Conservation (phyloP, 2,797 vertebrate species). For the Syndactyla subalaris region DNA sequence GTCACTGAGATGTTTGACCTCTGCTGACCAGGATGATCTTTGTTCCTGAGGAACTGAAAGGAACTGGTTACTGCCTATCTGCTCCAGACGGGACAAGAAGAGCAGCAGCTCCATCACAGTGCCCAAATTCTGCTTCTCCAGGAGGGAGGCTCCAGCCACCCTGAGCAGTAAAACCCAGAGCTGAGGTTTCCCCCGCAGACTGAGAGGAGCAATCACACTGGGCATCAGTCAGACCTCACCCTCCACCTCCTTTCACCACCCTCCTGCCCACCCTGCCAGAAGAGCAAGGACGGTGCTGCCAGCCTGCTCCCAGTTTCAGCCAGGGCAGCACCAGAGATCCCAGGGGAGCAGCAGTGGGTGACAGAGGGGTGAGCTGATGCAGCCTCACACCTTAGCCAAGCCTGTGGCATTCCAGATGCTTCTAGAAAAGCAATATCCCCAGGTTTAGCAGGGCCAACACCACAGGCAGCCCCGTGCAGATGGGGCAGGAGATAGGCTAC, state of each 20-base stretch:
- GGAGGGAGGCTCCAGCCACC: background rate
- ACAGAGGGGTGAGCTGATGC: background rate
- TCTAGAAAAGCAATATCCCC: background rate
- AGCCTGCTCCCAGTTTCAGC: background rate
- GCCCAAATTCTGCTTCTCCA: background rate
- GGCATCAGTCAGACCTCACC: background rate
- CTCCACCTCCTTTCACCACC: background rate
- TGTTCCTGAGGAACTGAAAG: background rate
- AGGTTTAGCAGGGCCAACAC: background rate
- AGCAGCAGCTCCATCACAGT: background rate
- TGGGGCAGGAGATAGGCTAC: background rate
- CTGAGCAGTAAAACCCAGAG: background rate
- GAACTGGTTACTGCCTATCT: background rate
- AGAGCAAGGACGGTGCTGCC: accelerated
- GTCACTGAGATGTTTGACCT: background rate
- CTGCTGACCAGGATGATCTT: background rate
- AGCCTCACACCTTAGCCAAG: background rate
- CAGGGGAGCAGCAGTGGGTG: accelerated
- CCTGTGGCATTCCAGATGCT: background rate
- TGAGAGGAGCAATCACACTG: background rate
- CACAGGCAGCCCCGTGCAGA: background rate
- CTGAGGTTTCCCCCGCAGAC: background rate
- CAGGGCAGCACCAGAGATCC: background rate
- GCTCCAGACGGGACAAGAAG: background rate
- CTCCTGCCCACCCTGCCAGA: too few species aligned